Base-by-base conservation (phyloP, 2,888 invertebrate species). In the Homarus gammarus region DNA sequence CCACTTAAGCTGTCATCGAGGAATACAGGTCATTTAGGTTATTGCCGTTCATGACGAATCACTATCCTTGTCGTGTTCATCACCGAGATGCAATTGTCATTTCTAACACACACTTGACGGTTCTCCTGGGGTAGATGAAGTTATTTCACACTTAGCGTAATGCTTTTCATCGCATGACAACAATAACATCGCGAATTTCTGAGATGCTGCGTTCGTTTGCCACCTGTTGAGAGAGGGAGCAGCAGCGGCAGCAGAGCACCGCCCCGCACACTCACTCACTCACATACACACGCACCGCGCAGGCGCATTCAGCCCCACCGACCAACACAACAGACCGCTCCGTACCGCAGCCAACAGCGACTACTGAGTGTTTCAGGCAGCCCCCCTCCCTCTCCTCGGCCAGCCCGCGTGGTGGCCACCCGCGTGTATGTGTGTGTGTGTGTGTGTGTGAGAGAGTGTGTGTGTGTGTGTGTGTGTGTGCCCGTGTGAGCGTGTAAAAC, bases 271-370 rank as follows among this genome's bases (percentile, higher is more conserved):
- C 83, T 77, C 73, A 49, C 83, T 40, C 88, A 77, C 83, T 78
- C 84, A 51, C 75, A 64, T 44, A 78, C 70, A 78, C 83, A 83
- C 64, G n/a, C 86, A 86, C 64, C 44, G 84, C 88, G 88, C 88
- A 89, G 88, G 83, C 88, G 88, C 88, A 89, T 75, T 75, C 77
- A 44, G 82, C 73, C 44, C 82, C 75, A 77, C 77, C 83, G 84
- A 84, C 68, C 84, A 56, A 89, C 88, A 72, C 88, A 77, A 72
- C 88, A 84, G 84, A 89, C 88, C 88, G 75, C 84, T 77, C 88
- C 83, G 78, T 84, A 22, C 88, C 88, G 88, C 88, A 83, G 88
- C 88, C 88, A 89, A 89, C 83, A 89, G 77, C 84, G 88, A 89
- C 88, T 89, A 89, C 88, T 78, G 84, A 89, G 84, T 61, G 84